These are phyloP conservation scores for Platerodrilus igneus DNA, from an alignment of 2,888 invertebrate species.

Conservation along the genomic window DNA sequence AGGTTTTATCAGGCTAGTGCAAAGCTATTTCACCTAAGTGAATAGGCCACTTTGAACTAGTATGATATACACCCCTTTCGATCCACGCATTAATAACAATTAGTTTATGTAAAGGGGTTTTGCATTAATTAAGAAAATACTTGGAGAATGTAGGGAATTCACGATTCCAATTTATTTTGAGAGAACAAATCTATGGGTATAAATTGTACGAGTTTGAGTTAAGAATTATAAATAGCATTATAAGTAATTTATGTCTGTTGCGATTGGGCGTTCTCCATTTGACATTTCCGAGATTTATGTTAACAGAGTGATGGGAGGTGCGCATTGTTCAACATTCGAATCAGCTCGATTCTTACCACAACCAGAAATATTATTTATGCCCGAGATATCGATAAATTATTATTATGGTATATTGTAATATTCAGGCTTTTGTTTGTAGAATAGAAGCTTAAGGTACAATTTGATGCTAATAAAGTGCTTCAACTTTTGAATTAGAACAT, in stretches of 20 bases:
- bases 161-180: slow-evolving; percentile 34
- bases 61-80: no score
- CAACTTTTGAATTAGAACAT: no score
- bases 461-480: no score
- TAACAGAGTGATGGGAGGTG: slow-evolving; percentile 48
- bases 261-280: slow-evolving; percentile 50
- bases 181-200: slow-evolving; percentile 29
- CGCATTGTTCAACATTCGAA: slow-evolving; percentile 41
- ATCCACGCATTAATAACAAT: no score
- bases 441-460: no score
- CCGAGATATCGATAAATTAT: slow-evolving; percentile 42
- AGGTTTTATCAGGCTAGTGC: no score
- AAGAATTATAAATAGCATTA: slow-evolving; percentile 49
- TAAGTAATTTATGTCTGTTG: slow-evolving; percentile 49
- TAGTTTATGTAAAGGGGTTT: no score
- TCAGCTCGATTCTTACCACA: slow-evolving; percentile 31
- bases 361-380: slow-evolving; percentile 52
- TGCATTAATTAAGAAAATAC: slow-evolving; percentile 14
- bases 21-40: no score
- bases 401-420: slow-evolving; percentile 32
- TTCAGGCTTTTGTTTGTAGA: slow-evolving; percentile 18
- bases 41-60: no score
- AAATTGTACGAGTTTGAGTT: slow-evolving; percentile 38
- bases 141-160: no score
- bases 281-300: slow-evolving; percentile 48